Percentiles rank a stretch among this genome's conserved stretches.
These are phyloP conservation scores for Catagonus wagneri DNA, from an alignment of 2,113 vertebrate species.

Conservation along the genomic window DNA sequence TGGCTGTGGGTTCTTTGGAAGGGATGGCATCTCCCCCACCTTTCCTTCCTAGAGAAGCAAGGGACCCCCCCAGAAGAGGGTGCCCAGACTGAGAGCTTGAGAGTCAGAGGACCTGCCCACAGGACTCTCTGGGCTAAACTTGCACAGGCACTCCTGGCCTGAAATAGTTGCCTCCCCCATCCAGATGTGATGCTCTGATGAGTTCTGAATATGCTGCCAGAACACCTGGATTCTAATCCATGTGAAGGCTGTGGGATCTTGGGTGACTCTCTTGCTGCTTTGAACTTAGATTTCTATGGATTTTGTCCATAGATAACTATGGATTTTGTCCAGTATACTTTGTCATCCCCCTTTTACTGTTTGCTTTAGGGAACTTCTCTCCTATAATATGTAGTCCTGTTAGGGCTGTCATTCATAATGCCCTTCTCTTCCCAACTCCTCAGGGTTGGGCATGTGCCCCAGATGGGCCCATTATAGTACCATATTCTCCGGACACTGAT, in stretches of 20 bases:
- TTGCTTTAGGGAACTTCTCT: conserved; percentile 8
- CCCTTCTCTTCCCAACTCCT: not conserved
- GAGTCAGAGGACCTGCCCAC: not conserved
- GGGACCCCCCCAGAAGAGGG: not conserved
- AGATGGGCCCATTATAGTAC: not conserved
- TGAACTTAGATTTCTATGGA: not conserved
- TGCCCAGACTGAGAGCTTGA: not conserved
- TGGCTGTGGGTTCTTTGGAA: not conserved
- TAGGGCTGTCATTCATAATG: not conserved
- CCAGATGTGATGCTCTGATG: not conserved
- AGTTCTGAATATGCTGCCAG: not conserved
- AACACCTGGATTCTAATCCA: not conserved
- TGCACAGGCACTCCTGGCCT: not conserved
- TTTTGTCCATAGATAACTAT: not conserved
- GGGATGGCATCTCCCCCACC: not conserved
- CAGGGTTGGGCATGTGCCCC: not conserved
- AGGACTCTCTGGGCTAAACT: not conserved
- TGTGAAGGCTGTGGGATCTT: not conserved
- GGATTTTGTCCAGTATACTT: not conserved
- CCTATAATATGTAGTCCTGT: not conserved
- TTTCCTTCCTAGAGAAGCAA: not conserved
- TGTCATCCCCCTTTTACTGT: not conserved
- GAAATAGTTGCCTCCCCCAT: not conserved
- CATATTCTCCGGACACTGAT: not conserved
- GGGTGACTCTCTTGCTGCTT: not conserved